phyloP scores from a whole-genome alignment of 2,113 vertebrate genomes.

The Illadopsis cleaveri region DNA sequence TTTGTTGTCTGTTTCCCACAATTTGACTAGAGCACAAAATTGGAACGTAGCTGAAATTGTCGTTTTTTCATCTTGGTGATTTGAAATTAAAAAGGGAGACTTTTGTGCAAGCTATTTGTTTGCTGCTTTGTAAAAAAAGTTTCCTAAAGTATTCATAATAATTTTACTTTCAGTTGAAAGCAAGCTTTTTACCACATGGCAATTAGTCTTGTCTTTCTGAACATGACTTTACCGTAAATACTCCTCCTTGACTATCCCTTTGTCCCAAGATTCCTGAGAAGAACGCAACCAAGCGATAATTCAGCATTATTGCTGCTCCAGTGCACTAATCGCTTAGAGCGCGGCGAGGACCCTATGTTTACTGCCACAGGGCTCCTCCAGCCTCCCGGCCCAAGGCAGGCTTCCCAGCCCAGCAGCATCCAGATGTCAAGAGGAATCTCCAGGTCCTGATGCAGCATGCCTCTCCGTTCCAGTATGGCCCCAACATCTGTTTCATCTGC shows the following conservation, averaged over 20 bases:
- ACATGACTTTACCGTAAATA: slow-evolving; percentile 78
- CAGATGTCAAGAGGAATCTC: slow-evolving; percentile 95
- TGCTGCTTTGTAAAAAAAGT: slow-evolving; percentile 33
- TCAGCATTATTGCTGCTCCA: slow-evolving; percentile 89
- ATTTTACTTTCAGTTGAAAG: slow-evolving; percentile 66
- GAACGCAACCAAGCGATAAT: slow-evolving; percentile 87
- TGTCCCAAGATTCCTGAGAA: slow-evolving; percentile 86
- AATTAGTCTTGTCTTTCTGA: slow-evolving; percentile 78
- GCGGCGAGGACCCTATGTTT: slow-evolving; percentile 82
- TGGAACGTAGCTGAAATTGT: slow-evolving; percentile 51
- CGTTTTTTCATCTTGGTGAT: slow-evolving; percentile 22
- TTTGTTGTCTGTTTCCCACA: slow-evolving; percentile 12
- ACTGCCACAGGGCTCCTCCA: slow-evolving; percentile 88
- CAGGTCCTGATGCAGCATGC: slow-evolving; percentile 88
- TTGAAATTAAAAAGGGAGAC: slow-evolving; percentile 39
- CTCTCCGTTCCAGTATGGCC: slow-evolving; percentile 89
- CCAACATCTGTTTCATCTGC: slow-evolving; percentile 95
- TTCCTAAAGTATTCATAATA: slow-evolving; percentile 48
- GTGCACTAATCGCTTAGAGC: slow-evolving; percentile 88
- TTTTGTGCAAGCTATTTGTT: slow-evolving; percentile 16
- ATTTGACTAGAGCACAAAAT: slow-evolving; percentile 38
- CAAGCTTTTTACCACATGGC: slow-evolving; percentile 64
- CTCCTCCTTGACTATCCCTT: slow-evolving; percentile 77
- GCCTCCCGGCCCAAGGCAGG: slow-evolving; percentile 88
- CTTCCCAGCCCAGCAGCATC: slow-evolving; percentile 84